Conservation (phyloP, 2,113 vertebrate species). For the Phrynosoma platyrhinos region DNA sequence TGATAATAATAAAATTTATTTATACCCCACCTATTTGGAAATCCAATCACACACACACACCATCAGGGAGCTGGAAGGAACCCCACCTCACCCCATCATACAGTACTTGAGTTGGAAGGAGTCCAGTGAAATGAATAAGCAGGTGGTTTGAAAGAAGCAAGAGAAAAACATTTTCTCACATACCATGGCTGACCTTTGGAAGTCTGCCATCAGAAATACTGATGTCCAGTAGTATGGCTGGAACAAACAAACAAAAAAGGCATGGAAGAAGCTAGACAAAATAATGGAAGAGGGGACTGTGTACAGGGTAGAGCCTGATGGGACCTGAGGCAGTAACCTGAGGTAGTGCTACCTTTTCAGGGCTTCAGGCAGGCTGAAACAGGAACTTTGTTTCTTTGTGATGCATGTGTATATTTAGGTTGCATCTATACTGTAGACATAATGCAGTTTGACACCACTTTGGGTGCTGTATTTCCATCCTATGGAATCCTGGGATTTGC, state of each 20-base stretch:
- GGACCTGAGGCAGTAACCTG: not conserved
- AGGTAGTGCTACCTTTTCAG: not conserved
- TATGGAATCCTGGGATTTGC: too few species aligned
- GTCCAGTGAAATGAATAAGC: not conserved
- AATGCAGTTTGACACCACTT: too few species aligned
- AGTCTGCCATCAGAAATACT: slow-evolving; percentile 7
- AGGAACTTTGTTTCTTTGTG: not conserved
- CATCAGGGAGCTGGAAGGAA: not conserved
- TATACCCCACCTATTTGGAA: too few species aligned
- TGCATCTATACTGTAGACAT: too few species aligned
- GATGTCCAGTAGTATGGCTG: not conserved
- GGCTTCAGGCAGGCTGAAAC: not conserved
- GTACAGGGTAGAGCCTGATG: not conserved
- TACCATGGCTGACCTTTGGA: slow-evolving; percentile 1
- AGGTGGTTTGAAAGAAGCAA: slow-evolving; percentile 13
- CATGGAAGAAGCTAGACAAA: not conserved
- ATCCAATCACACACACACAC: not conserved
- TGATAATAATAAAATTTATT: too few species aligned
- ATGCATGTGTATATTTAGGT: too few species aligned
- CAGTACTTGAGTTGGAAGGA: slow-evolving; percentile 8
- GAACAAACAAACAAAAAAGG: not conserved
- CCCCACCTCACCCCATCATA: not conserved
- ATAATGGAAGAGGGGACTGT: not conserved
- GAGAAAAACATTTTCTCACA: slow-evolving; percentile 9
- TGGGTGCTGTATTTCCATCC: too few species aligned